These are phyloP conservation scores for Meloidogyne hapla DNA, from an alignment of 1,140 invertebrate species.

Conservation along the genomic window DNA sequence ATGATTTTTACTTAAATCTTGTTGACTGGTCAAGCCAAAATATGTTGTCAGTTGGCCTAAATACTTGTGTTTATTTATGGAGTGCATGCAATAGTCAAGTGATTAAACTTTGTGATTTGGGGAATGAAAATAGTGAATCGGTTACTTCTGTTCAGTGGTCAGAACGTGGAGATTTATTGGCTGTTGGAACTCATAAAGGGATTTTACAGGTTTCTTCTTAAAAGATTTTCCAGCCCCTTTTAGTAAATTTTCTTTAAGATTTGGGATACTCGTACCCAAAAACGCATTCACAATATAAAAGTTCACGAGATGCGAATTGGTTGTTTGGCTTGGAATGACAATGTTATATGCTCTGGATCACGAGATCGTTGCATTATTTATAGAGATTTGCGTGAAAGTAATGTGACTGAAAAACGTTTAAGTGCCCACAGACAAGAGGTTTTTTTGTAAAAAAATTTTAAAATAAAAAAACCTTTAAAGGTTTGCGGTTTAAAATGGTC, in stretches of 20 bases:
- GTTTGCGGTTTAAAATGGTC: conserved; percentile 98
- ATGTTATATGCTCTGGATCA: conserved; percentile 91
- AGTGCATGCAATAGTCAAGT: conserved; percentile 97
- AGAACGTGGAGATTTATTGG: conserved; percentile 89
- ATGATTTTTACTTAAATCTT: conserved; percentile 97
- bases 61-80: conserved; percentile 97
- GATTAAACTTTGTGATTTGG: conserved; percentile 90
- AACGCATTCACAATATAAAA: conserved; percentile 82
- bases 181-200: conserved; percentile 84
- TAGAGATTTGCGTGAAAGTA: conserved; percentile 85
- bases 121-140: conserved; percentile 78
- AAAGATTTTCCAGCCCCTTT: too few relatives aligned
- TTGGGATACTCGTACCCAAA: conserved; percentile 79
- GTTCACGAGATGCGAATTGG: conserved; percentile 81
- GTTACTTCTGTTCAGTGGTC: conserved; percentile 99
- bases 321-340: conserved; percentile 93
- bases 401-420: conserved; percentile 70
- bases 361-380: conserved; percentile 89
- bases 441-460: conserved; percentile 7
- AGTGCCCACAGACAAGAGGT: conserved; percentile 94
- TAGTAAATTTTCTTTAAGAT: conserved; percentile 18
- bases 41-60: conserved; percentile 94
- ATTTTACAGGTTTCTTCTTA: conserved; percentile 38
- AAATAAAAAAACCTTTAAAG: conserved; percentile 58
- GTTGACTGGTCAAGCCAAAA: conserved; percentile 99